Evolutionary conservation across 2,888 invertebrate genomes (phyloP).

Genomic region (Morinoia aosen): DNA sequence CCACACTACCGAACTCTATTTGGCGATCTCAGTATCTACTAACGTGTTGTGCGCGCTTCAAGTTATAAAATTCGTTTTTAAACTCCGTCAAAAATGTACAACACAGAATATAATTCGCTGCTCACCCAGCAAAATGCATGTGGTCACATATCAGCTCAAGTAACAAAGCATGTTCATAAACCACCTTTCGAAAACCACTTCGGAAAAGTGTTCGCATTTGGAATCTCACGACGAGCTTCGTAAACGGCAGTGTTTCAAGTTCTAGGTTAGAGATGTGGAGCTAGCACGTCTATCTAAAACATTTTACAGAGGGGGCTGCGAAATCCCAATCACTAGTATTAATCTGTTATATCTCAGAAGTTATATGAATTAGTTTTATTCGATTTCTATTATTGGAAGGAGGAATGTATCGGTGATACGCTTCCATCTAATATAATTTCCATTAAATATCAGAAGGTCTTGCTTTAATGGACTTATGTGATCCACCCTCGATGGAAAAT

Average conservation of each 20-base stretch:
- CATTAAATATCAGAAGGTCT: no score
- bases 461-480: no score
- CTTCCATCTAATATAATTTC: no score
- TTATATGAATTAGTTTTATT: no score
- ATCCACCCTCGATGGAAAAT: neutral
- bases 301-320: neutral
- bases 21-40: constrained; percentile 3
- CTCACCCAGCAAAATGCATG: neutral
- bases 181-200: neutral
- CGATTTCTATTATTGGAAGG: no score
- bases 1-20: neutral
- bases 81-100: neutral
- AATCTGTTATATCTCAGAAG: no score
- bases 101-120: neutral
- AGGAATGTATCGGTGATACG: no score
- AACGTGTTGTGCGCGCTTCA: constrained; percentile 1
- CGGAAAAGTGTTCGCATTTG: neutral
- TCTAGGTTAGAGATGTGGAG: neutral
- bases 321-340: no score
- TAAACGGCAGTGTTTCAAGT: constrained; percentile 37
- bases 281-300: neutral
- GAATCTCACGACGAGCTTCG: neutral
- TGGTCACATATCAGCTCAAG: neutral
- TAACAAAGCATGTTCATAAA: neutral
- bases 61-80: constrained; percentile 14